These are phyloP conservation scores for Lasioglossum pauxillum DNA, from an alignment of 2,888 invertebrate genomes.

Conservation along the genomic window DNA sequence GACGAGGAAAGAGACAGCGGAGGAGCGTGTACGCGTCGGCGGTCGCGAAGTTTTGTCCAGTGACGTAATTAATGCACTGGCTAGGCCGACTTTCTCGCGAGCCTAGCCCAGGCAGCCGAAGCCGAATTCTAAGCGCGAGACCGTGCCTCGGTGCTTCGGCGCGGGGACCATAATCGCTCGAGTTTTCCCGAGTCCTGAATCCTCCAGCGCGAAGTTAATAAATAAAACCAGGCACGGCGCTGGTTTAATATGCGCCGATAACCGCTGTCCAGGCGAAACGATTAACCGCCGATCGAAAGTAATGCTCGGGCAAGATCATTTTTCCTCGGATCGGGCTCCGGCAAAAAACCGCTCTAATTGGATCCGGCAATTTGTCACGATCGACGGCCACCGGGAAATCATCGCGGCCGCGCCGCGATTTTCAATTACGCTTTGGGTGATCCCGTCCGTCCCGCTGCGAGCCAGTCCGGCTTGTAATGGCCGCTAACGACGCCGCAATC, in stretches of 20 bases:
- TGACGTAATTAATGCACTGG: constrained; percentile 66
- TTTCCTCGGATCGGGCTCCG: constrained; percentile 8
- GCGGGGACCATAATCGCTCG: background rate
- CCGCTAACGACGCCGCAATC: constrained; percentile 45
- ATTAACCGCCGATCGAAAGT: constrained; percentile 65
- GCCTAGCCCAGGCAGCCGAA: constrained; percentile 24
- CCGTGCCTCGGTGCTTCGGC: background rate
- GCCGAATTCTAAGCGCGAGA: background rate
- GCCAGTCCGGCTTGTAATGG: constrained; percentile 30
- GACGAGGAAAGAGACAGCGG: constrained; percentile 41
- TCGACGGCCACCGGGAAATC: constrained; percentile 54
- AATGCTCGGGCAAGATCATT: constrained; percentile 46
- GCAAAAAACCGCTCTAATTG: constrained; percentile 46
- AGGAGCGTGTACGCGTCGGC: constrained; percentile 32
- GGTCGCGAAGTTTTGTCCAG: constrained; percentile 60
- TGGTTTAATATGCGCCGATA: constrained; percentile 53
- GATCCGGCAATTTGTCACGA: constrained; percentile 59
- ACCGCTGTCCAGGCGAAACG: constrained; percentile 52
- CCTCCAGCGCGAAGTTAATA: background rate
- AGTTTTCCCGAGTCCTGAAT: background rate
- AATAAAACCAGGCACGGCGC: background rate
- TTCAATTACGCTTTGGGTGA: constrained; percentile 48
- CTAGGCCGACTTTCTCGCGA: constrained; percentile 61
- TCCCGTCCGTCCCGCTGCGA: constrained; percentile 40
- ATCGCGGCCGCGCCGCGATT: constrained; percentile 42